Evolutionary conservation across 2,888 invertebrate genomes (phyloP), one percentile per base, ranked within the genome.

Genomic region (Heliconius erato): DNA sequence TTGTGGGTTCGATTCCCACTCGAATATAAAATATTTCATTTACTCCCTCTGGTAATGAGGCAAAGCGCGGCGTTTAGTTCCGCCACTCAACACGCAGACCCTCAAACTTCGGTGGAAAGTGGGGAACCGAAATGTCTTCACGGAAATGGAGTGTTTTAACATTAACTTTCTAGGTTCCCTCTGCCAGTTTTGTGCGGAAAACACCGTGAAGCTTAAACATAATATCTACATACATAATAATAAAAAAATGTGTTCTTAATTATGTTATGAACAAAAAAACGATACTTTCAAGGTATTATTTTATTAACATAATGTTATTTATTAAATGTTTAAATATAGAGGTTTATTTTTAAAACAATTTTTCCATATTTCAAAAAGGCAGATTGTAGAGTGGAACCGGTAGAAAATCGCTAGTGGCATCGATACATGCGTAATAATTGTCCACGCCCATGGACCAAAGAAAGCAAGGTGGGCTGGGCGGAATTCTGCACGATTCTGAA

Each of bases 311-410:
- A 65, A 72, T 6, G 5, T 6, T 19, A 59, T 65, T 79, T 59
- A 77, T 79, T 88, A 94, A 28, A 94, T 92, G 85, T 97, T 97
- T 63, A 96, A 88, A 83, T 94, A 95, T 9, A 95, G 88, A 0
- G 95, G 95, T 90, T 95, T 96, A 86, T 97, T 97, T 90, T 98
- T 99, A 93, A 98, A 99, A 78, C 98, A 97, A 85, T 97, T 97
- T 91, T 98, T 99, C 99, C 99, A 99, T 82, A 99, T 98, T 92
- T 99, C 98, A 89, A 98, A 98, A 32, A 99, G 96, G 91, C 99
- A 99, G 87, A 99, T 98, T 0, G 98, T 98, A 4, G 98, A 98
- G 92, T 99, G 98, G 90, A 99, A 99, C 69, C 99, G 96, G 93
- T 98, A 99, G 94, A 98, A 98, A 87, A 98, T 98, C 0, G 98